Conservation (phyloP, 2,888 invertebrate species). For the Drosophila yooni region DNA sequence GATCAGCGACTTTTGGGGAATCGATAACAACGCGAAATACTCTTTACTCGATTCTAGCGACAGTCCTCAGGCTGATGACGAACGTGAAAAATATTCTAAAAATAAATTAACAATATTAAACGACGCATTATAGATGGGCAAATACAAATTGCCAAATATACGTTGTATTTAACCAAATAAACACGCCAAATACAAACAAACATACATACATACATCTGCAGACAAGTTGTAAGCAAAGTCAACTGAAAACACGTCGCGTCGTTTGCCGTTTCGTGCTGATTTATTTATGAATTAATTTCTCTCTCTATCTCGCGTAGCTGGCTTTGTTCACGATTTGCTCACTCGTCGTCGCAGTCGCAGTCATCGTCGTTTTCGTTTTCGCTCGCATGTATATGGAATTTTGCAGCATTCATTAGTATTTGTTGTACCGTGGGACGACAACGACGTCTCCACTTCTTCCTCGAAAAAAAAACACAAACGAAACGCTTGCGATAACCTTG, state of each 20-base stretch:
- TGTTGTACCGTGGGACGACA: slow-evolving; percentile 68
- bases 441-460: slow-evolving; percentile 56
- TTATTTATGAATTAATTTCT: slow-evolving; percentile 78
- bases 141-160: slow-evolving; percentile 52
- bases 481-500: slow-evolving; percentile 62
- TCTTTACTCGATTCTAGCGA: slow-evolving; percentile 25
- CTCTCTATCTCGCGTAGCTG: slow-evolving; percentile 62
- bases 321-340: slow-evolving; percentile 59
- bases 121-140: slow-evolving; percentile 47
- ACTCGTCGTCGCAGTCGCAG: slow-evolving; percentile 7
- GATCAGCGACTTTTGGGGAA: slow-evolving; percentile 22
- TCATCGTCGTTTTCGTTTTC: slow-evolving; percentile 17
- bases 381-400: slow-evolving; percentile 61
- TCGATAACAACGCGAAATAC: slow-evolving; percentile 35
- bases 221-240: slow-evolving; percentile 51
- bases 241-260: slow-evolving; percentile 59
- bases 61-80: slow-evolving; percentile 51
- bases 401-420: slow-evolving; percentile 66
- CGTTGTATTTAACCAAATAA: slow-evolving; percentile 44
- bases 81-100: slow-evolving; percentile 61
- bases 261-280: slow-evolving; percentile 59
- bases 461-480: slow-evolving; percentile 3
- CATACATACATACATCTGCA: slow-evolving; percentile 34
- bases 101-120: slow-evolving; percentile 54
- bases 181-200: slow-evolving; percentile 44